Conservation (phyloP, 1,140 invertebrate genomes). For the Aricia agestis region DNA sequence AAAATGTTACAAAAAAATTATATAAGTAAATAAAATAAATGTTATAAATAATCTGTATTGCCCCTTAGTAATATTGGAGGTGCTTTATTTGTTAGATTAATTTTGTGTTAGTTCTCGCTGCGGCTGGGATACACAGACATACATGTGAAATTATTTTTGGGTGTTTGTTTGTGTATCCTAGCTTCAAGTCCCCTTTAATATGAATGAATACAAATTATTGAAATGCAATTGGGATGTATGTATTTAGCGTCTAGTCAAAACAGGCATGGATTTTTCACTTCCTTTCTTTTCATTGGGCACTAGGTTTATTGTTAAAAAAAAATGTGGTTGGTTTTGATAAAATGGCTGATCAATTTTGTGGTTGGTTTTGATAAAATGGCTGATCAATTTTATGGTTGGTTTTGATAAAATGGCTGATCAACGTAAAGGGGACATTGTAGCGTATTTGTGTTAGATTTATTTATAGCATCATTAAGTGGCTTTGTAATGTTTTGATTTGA, state of each 20-base stretch:
- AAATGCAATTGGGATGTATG: too few species aligned
- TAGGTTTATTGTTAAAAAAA: too few species aligned
- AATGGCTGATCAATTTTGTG: background rate
- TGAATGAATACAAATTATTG: too few species aligned
- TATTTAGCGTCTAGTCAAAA: too few species aligned
- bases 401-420: background rate
- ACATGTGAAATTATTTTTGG: background rate
- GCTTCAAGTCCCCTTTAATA: too few species aligned
- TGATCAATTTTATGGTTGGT: background rate
- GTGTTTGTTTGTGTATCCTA: too few species aligned
- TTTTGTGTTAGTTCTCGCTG: constrained; percentile 5
- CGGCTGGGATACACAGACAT: background rate
- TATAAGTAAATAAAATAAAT: constrained; percentile 42
- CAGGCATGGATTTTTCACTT: too few species aligned
- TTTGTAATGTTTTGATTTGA: constrained; percentile 5
- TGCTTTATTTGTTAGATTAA: constrained; percentile 49
- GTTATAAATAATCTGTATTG: constrained; percentile 42
- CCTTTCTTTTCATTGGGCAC: too few species aligned
- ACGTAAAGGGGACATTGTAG: background rate
- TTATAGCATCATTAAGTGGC: background rate
- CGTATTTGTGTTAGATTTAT: background rate
- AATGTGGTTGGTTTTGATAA: background rate
- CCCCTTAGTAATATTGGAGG: constrained; percentile 41
- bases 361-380: background rate
- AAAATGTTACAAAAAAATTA: constrained; percentile 60